A percentile compares a stretch with the other conserved stretches of the same genome.
Conservation (phyloP, 2,888 invertebrate genomes). For the Epistrophe eligans region DNA sequence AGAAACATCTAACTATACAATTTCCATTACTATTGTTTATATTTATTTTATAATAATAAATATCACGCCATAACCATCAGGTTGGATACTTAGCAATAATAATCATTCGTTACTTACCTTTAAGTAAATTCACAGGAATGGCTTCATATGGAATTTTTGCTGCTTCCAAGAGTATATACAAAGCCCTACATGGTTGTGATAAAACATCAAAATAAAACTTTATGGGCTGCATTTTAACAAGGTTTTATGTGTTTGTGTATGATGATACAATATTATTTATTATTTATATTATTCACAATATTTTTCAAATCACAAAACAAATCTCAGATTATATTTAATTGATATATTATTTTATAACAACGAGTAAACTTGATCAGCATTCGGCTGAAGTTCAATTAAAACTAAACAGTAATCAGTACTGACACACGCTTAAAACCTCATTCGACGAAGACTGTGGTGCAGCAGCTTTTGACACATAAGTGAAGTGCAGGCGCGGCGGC, state of each 20-base stretch:
- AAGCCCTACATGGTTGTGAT: conserved; percentile 91
- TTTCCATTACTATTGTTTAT: neutral
- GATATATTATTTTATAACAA: conserved; percentile 1
- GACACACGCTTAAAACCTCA: conserved; percentile 63
- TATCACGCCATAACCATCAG: conserved; percentile 25
- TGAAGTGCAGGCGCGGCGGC: conserved; percentile 11
- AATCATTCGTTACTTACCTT: conserved; percentile 86
- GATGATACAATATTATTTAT: neutral
- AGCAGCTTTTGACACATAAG: conserved; percentile 32
- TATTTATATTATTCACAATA: conserved; percentile 3
- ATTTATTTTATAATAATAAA: neutral
- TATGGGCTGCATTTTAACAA: conserved; percentile 83
- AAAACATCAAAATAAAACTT: conserved; percentile 90
- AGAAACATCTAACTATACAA: neutral
- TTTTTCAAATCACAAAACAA: conserved; percentile 22
- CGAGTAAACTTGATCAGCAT: conserved; percentile 36
- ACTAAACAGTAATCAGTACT: conserved; percentile 66
- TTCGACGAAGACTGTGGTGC: conserved; percentile 42
- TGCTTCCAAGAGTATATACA: conserved; percentile 89
- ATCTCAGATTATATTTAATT: neutral
- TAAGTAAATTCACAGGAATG: conserved; percentile 86
- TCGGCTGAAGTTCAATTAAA: conserved; percentile 41
- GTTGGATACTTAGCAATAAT: neutral
- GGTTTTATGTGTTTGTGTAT: neutral
- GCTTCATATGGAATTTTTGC: conserved; percentile 88